Base-by-base conservation (phyloP, 2,797 vertebrate species). In the Delichon dasypus region DNA sequence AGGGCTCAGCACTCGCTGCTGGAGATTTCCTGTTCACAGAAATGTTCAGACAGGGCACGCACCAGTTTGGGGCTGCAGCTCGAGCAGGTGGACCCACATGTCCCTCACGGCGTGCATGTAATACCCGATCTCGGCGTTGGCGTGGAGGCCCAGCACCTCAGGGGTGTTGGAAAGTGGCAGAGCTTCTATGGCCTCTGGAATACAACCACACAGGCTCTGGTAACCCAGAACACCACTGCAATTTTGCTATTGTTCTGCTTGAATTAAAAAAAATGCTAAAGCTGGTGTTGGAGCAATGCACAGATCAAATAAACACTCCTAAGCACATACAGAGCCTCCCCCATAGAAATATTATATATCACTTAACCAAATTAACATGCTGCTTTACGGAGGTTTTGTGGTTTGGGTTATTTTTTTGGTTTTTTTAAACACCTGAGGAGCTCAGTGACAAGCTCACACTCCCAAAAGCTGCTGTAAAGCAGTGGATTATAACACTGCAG, bases 21-120 rank as follows among this genome's bases (percentile, higher is more conserved):
- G 9, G 0, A 15, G 8, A 6, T 5, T 36, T 45, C 29, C 50
- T 19, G 10, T 6, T 34, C 30, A 5, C 47, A 58, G 13, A n/a
- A 11, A 34, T 22, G 0, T 5, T 14, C 20, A 12, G 54, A 7
- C 1, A 6, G 19, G 11, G 36, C 36, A 32, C 47, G 8, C 90
- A 99, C 99, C 99, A 19, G 98, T 99, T 65, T 99, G 99, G 30
- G 99, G 99, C 97, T 99, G 99, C 87, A 99, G 98, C 92, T 99
- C 98, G 53, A 99, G 98, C 3, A 99, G 98, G 67, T 99, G 98
- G 19, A 90, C 54, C 99, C 99, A 99, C 97, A 99, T 98, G 89
- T 98, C 98, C 17, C 98, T 98, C 20, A 98, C 98, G 1, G 99
- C 98, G 60, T 98, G 98, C 0, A 98, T 99, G 71, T 99, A 99